Base-by-base conservation (phyloP, 2,797 vertebrate species). In the Oryzias sinensis region DNA sequence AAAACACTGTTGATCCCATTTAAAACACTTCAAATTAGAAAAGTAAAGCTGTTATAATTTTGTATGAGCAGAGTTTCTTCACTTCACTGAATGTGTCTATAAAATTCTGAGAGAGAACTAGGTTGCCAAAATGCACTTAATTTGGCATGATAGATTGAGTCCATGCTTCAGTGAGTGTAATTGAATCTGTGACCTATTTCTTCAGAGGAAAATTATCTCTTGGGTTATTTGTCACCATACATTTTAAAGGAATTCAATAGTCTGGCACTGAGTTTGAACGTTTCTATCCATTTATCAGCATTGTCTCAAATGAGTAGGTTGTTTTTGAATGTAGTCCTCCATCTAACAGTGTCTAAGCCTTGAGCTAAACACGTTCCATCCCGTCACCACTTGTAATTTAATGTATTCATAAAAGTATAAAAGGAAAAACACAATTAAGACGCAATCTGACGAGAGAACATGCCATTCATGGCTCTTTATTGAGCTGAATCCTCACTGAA, bases 181-280 rank as follows among this genome's bases (percentile, higher is more conserved):
- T 98, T 98, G 96, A 99, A 98, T 98, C 96, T 96, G 95, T 98
- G 97, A 99, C 97, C 97, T 99, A 98, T 98, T 99, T 99, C 96
- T 97, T 97, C 95, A 92, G 93, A 96, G 95, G 96, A 96, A 98
- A 96, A 97, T 95, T 95, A 94, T 97, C 96, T 97, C 95, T 88
- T 90, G 94, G 94, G 94, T 92, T 95, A 88, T 93, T 95, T 95
- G 94, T 96, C 94, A 93, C 93, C 89, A 94, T 94, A 95, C 94
- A 95, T 95, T 96, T 95, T 95, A 96, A 97, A 95, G 94, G 93
- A 95, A 95, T 96, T 93, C 94, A 94, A 96, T 95, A 93, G 93
- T 93, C 93, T 94, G 94, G 94, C 92, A 93, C 91, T 91, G 93
- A 54, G 94, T 95, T 92, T 93, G 89, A 91, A 93, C 89, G 93